phyloP scores from a whole-genome alignment of 1,140 invertebrate species.

The Zaprionus kolodkinae region DNA sequence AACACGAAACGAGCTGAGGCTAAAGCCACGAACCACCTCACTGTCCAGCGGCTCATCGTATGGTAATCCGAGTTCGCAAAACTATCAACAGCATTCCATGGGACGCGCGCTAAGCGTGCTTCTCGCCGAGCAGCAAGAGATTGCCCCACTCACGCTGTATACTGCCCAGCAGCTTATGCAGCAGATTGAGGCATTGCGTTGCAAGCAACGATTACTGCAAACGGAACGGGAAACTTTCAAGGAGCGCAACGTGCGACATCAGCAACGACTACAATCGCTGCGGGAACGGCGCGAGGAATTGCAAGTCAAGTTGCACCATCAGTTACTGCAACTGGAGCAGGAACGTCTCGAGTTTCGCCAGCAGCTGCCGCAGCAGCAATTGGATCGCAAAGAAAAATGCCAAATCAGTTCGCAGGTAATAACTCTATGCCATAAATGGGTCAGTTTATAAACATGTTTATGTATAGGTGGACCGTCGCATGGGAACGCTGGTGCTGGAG shows the following conservation, averaged over 20 bases:
- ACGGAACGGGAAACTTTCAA: conserved; percentile 86
- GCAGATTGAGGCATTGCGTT: conserved; percentile 86
- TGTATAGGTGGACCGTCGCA: conserved; percentile 65
- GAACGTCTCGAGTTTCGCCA: conserved; percentile 53
- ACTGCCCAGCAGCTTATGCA: conserved; percentile 85
- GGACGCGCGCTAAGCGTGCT: conserved; percentile 74
- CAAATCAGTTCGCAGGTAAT: conserved; percentile 58
- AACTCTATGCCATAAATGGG: neutral
- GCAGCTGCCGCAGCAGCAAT: conserved; percentile 27
- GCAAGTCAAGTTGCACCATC: conserved; percentile 45
- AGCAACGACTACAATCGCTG: conserved; percentile 44
- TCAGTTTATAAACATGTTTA: neutral
- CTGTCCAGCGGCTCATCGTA: conserved; percentile 43
- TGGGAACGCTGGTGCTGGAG: conserved; percentile 83
- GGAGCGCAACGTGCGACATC: conserved; percentile 84
- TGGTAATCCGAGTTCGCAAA: conserved; percentile 44
- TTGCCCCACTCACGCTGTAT: conserved; percentile 73
- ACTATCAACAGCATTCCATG: conserved; percentile 77
- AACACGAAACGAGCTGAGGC: conserved; percentile 66
- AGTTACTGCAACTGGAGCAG: conserved; percentile 44
- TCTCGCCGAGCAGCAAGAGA: conserved; percentile 67
- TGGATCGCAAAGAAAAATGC: conserved; percentile 47
- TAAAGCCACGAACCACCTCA: conserved; percentile 64
- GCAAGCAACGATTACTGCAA: conserved; percentile 86
- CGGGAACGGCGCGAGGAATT: conserved; percentile 43